Evolutionary conservation across 2,113 vertebrate genomes (phyloP), one percentile per base, ranked within the genome.

Genomic region (Corythoichthys intestinalis): DNA sequence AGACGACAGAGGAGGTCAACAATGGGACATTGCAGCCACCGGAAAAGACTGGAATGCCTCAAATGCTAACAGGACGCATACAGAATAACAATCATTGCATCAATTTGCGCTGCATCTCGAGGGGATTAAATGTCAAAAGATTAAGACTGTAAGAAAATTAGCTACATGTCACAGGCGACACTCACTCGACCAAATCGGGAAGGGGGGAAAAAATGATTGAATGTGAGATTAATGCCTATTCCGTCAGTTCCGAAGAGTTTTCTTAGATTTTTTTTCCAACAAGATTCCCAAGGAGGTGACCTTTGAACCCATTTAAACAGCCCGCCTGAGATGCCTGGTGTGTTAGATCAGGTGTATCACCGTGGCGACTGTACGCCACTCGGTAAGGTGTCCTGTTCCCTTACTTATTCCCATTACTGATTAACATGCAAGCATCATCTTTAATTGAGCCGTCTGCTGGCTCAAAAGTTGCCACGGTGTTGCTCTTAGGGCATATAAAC

Each of bases 331-430:
- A 46, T 67, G 52, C 47, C 44, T 13, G 0, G 3, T n/a, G 58
- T 17, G 5, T 63, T 28, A 66, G 76, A 80, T 83, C 77, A 41
- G 73, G 54, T 79, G 65, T 60, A 70, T 86, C 63, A 4, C 77
- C 67, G 77, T 79, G 65, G 76, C 41, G 28, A 81, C 0, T 15
- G 73, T 63, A 70, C 62, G 48, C 60, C 13, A 57, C 66, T 79
- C 39, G n/a, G 15, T 57, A 62, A 74, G 75, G 85, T 83, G 77
- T 87, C 79, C 74, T 74, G 75, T 88, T 88, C 72, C 48, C 59
- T 83, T 74, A 71, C 70, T 80, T 66, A 78, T 83, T 87, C 73
- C 57, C 37, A 64, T 76, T 59, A 76, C 83, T 85, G 76, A 88
- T 84, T 86, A 83, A 79, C 72, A 28, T 34, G 20, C 73, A 67